phyloP scores from a whole-genome alignment of 2,797 vertebrate genomes.

The Delichon dasypus region DNA sequence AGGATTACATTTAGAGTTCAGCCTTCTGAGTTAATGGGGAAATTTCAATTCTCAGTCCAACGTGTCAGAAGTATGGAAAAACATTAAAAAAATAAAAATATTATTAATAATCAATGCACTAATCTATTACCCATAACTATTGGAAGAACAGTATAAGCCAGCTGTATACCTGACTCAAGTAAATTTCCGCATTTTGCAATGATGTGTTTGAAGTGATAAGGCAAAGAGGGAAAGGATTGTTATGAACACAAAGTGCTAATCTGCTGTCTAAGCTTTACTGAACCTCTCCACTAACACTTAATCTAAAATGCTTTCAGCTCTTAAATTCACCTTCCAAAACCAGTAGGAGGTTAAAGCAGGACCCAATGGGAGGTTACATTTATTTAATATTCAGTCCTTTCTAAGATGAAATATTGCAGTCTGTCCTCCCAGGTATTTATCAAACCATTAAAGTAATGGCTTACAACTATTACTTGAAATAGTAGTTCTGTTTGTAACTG shows the following conservation, averaged over 20 bases:
- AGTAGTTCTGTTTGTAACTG: slow-evolving; percentile 77
- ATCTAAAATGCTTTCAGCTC: slow-evolving; percentile 77
- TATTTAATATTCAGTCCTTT: slow-evolving; percentile 82
- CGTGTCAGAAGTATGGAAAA: neutral
- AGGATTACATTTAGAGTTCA: neutral
- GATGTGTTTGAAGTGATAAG: slow-evolving; percentile 71
- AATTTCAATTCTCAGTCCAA: neutral
- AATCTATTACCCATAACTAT: neutral
- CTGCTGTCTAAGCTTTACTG: slow-evolving; percentile 61
- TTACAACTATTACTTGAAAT: slow-evolving; percentile 80
- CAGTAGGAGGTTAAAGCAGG: slow-evolving; percentile 76
- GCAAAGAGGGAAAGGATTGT: slow-evolving; percentile 64
- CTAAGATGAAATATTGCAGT: slow-evolving; percentile 76
- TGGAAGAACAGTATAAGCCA: slow-evolving; percentile 31
- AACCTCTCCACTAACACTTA: slow-evolving; percentile 72
- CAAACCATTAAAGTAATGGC: slow-evolving; percentile 80
- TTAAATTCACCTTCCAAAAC: slow-evolving; percentile 76
- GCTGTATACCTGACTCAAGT: slow-evolving; percentile 43
- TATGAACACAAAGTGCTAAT: slow-evolving; percentile 73
- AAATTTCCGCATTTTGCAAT: slow-evolving; percentile 66
- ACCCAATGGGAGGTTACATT: slow-evolving; percentile 78
- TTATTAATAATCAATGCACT: neutral
- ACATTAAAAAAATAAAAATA: neutral
- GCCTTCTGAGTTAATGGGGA: neutral
- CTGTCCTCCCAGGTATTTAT: slow-evolving; percentile 79